Evolutionary conservation across 2,888 invertebrate species (phyloP).

Genomic region (Argyra leucocephala): DNA sequence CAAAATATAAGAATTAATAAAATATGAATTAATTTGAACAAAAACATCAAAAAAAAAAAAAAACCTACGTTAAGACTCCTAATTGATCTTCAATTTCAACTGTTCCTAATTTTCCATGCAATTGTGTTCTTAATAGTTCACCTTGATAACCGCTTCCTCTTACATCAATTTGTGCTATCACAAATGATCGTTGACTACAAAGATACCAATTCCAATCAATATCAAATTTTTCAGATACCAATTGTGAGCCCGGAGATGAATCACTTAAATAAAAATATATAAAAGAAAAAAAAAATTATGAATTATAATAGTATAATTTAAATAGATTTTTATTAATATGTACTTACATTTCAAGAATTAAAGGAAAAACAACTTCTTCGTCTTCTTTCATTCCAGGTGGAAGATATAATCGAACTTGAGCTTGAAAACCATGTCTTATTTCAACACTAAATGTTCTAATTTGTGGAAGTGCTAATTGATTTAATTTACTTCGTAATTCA

Average conservation of each 20-base stretch:
- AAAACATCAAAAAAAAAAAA: slow-evolving; percentile 8
- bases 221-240: slow-evolving; percentile 71
- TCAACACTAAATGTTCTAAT: slow-evolving; percentile 60
- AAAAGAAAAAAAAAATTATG: slow-evolving; percentile 7
- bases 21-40: no score
- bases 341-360: slow-evolving; percentile 74
- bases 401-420: slow-evolving; percentile 66
- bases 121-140: slow-evolving; percentile 59
- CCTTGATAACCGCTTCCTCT: slow-evolving; percentile 80
- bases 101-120: slow-evolving; percentile 63
- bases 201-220: slow-evolving; percentile 80
- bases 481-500: slow-evolving; percentile 53
- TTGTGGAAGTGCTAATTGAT: slow-evolving; percentile 63
- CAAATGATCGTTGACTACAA: slow-evolving; percentile 68
- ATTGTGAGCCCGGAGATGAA: slow-evolving; percentile 72
- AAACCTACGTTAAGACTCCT: slow-evolving; percentile 52
- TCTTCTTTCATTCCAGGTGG: slow-evolving; percentile 78
- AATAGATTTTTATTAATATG: neutral
- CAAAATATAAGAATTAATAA: no score
- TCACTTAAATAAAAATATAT: no score
- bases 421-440: slow-evolving; percentile 56
- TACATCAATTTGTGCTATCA: slow-evolving; percentile 82
- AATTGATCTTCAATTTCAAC: slow-evolving; percentile 72
- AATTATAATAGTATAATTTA: slow-evolving; percentile 9
- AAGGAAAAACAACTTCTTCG: slow-evolving; percentile 69